Base-by-base conservation (phyloP, 2,888 invertebrate species). In the Agrochola litura region DNA sequence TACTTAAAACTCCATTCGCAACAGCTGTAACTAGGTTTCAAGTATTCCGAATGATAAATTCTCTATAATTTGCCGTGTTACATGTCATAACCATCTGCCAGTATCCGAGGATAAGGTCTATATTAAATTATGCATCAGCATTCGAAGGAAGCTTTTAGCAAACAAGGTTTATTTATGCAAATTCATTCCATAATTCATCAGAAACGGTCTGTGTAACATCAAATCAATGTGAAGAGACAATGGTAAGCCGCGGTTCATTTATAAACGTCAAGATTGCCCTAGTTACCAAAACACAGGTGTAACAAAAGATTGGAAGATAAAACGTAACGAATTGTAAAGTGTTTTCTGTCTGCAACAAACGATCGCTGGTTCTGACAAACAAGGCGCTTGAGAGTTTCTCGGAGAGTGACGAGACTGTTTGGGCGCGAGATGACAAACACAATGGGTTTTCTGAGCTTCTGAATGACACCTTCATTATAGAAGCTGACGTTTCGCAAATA, bases 381-480 rank as follows among this genome's bases (percentile, higher is more conserved):
- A 88, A 81, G 75, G 71, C 76, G 76, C 67, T 84, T 65, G 83
- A 88, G 89, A 89, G 87, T 84, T 87, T 87, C 77, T 84, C 71
- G 79, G 67, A 84, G 86, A 87, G 87, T 91, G 92, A 92, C 90
- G 90, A 87, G 85, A 89, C 89, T 91, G 91, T 90, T 92, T 89
- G 85, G 86, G 83, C 73, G 86, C 84, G 85, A 86, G 86, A 89
- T 88, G 91, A 87, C 88, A 88, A 89, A 91, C 89, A 94, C 94
- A 95, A 95, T 93, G 89, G 91, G 89, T 90, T 91, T 89, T 89
- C 89, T 90, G 90, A 94, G 91, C 91, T 85, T 81, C 90, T 93
- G 92, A 94, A 93, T 94, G 95, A 95, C 94, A 92, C 93, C 92
- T 95, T 95, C 93, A 95, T 95, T 95, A 95, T 91, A 90, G 89